These are phyloP conservation scores for Sphaerodactylus townsendi DNA, from an alignment of 2,113 vertebrate genomes.

Conservation along the genomic window DNA sequence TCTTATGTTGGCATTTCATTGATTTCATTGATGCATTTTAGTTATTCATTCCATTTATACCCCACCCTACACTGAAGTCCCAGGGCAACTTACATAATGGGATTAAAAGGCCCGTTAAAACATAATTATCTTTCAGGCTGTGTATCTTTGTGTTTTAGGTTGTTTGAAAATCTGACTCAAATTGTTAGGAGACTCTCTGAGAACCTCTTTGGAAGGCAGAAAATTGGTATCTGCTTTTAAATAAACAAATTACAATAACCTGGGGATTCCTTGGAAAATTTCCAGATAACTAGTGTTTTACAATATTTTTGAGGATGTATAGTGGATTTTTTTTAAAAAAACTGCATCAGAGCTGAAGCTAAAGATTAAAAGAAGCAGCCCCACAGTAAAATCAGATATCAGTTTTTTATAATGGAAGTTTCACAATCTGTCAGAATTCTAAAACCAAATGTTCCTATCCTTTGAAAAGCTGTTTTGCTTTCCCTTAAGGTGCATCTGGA, in stretches of 20 bases:
- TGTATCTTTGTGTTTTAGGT: no score
- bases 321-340: conserved; percentile 5
- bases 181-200: neutral
- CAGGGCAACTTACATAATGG: no score
- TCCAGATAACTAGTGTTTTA: neutral
- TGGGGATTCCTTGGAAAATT: conserved; percentile 18
- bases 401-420: neutral
- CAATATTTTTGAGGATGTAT: neutral
- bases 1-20: neutral
- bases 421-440: neutral
- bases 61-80: no score
- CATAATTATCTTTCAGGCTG: no score
- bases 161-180: neutral
- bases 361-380: neutral
- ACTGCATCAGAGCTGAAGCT: neutral
- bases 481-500: neutral
- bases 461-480: neutral
- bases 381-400: conserved; percentile 16
- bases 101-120: no score
- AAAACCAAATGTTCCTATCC: conserved; percentile 28
- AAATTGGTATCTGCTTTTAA: neutral
- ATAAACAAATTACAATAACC: neutral
- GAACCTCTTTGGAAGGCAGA: neutral
- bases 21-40: no score
- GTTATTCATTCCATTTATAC: no score